Conservation (phyloP, 2,113 vertebrate genomes). For the Toxostoma redivivum region DNA sequence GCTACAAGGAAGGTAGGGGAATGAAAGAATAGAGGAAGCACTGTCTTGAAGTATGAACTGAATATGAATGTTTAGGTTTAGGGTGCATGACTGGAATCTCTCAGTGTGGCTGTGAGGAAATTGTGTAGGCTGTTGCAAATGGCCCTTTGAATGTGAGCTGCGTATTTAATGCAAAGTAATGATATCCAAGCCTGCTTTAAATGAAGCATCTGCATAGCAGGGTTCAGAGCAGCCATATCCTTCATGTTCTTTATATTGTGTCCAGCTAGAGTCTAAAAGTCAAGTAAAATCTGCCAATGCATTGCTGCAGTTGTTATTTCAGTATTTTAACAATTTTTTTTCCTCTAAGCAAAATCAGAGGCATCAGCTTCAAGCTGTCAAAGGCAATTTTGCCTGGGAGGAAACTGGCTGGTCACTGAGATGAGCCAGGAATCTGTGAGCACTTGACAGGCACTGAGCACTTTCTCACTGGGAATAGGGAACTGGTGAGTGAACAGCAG, state of each 20-base stretch:
- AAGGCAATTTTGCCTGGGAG: slow-evolving; percentile 14
- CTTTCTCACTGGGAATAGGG: not conserved
- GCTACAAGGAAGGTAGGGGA: not conserved
- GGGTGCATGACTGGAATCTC: not conserved
- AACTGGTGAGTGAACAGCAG: slow-evolving; percentile 32
- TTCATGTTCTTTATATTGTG: not conserved
- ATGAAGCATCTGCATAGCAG: not conserved
- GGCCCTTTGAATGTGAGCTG: not conserved
- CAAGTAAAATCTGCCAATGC: not conserved
- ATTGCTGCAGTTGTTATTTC: not conserved
- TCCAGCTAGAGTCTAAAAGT: not conserved
- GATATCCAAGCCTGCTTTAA: not conserved
- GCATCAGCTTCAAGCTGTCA: slow-evolving; percentile 31
- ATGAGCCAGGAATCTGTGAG: not conserved
- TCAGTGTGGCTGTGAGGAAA: not conserved
- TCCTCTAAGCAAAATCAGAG: slow-evolving; percentile 17
- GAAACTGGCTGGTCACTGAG: not conserved
- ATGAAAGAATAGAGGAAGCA: not conserved
- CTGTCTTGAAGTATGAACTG: not conserved
- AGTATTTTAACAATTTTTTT: not conserved
- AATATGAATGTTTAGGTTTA: not conserved
- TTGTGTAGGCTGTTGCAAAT: slow-evolving; percentile 9
- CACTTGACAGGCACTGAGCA: not conserved
- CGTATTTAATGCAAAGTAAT: not conserved
- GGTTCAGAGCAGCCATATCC: not conserved